These are phyloP conservation scores for Cephalopachus bancanus DNA, from an alignment of 2,797 vertebrate species.

Conservation along the genomic window DNA sequence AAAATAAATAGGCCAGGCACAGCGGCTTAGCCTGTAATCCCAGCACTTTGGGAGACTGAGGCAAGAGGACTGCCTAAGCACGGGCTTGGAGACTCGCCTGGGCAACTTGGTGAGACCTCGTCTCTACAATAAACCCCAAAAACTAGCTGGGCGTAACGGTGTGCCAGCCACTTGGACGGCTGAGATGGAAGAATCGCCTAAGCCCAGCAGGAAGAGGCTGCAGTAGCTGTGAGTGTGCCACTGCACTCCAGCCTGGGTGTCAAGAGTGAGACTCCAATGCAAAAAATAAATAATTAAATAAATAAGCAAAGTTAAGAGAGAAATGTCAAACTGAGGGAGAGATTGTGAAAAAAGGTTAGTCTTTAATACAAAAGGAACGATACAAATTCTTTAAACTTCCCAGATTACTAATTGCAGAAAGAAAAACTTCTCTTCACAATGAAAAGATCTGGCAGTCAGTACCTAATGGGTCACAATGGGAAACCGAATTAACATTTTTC, in stretches of 20 bases:
- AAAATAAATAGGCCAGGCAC: rapidly evolving
- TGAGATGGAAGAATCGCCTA: background rate
- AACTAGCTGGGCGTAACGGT: background rate
- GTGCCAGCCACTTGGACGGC: background rate
- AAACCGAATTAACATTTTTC: no score
- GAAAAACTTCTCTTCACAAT: no score
- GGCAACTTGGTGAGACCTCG: background rate
- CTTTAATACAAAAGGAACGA: background rate
- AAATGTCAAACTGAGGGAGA: background rate
- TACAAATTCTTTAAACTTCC: background rate
- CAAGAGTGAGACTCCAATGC: no score
- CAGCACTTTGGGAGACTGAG: background rate
- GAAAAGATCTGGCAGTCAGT: background rate
- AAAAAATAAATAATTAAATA: no score
- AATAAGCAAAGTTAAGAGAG: background rate
- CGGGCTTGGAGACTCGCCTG: background rate
- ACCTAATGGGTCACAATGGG: no score
- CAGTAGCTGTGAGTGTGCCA: rapidly evolving
- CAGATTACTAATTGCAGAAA: background rate
- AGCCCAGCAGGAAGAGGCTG: no score
- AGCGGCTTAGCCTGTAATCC: background rate
- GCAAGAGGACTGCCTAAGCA: background rate
- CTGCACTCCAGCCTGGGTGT: no score
- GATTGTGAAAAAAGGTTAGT: background rate
- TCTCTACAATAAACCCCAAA: background rate